A percentile compares a stretch with the other conserved stretches of the same genome.
These are phyloP conservation scores for Stenchaetothrips biformis DNA, from an alignment of 2,888 invertebrate genomes.

Conservation along the genomic window DNA sequence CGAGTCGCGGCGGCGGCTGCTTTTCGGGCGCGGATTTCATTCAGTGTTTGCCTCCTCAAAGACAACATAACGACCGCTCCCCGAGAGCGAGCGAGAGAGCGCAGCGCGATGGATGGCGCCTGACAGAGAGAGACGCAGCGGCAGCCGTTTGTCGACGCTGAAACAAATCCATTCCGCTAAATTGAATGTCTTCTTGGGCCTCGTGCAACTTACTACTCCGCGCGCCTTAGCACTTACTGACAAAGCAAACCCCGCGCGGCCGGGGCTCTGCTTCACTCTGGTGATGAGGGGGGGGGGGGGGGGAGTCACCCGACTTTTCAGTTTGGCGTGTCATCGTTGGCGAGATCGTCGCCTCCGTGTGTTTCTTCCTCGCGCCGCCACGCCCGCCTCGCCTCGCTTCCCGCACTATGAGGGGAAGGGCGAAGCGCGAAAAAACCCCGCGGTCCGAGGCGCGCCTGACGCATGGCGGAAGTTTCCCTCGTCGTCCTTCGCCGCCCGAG, in stretches of 20 bases:
- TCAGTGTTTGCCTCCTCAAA: background rate
- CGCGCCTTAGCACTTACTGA: background rate
- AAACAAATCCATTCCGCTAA: slow-evolving; percentile 14
- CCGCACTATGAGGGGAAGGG: background rate
- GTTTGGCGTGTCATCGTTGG: background rate
- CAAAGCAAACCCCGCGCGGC: background rate
- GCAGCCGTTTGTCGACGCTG: background rate
- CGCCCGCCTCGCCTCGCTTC: background rate
- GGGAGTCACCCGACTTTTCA: slow-evolving; percentile 6
- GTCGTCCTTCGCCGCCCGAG: background rate
- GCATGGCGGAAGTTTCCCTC: background rate
- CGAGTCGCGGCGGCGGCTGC: background rate
- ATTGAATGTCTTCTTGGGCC: background rate
- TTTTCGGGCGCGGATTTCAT: background rate
- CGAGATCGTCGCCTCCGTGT: background rate
- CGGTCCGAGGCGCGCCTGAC: background rate
- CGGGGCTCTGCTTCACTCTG: background rate
- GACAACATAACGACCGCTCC: background rate
- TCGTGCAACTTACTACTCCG: background rate
- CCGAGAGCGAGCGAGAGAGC: background rate
- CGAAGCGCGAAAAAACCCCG: background rate
- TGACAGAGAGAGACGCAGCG: background rate
- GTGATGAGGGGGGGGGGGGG: background rate
- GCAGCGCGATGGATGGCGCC: background rate
- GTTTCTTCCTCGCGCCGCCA: background rate